phyloP scores from a whole-genome alignment of 1,140 invertebrate species.

The Archivesica marissinica region DNA sequence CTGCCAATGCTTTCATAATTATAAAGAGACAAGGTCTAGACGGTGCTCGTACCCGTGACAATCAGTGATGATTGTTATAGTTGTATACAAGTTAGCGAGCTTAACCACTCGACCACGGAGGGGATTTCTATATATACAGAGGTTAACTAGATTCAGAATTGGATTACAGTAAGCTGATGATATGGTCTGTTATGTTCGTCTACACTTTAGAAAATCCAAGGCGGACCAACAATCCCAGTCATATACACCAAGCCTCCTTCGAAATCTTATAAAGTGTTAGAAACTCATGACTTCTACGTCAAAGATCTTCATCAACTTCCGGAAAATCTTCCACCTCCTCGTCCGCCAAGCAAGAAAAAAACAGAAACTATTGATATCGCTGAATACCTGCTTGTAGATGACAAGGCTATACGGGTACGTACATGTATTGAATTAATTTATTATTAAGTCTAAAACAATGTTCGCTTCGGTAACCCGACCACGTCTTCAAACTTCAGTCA shows the following conservation, averaged over 20 bases:
- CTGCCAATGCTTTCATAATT: no score
- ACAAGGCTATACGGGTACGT: constrained; percentile 54
- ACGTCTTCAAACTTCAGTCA: no score
- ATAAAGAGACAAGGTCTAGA: no score
- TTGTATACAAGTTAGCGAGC: no score
- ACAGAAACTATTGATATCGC: constrained; percentile 45
- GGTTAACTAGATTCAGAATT: background rate
- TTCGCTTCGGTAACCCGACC: no score
- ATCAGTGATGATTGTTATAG: no score
- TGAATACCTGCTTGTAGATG: constrained; percentile 53
- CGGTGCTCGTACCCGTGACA: no score
- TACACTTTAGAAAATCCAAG: constrained; percentile 52
- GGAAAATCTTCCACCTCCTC: constrained; percentile 17
- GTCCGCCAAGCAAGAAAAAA: constrained; percentile 27
- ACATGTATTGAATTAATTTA: no score
- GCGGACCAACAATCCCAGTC: constrained; percentile 26
- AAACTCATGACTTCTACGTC: constrained; percentile 44
- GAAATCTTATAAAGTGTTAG: constrained; percentile 45
- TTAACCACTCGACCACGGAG: no score
- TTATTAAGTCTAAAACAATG: no score
- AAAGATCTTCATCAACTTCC: constrained; percentile 38
- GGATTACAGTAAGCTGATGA: background rate
- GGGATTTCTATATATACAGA: background rate
- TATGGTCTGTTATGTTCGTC: background rate
- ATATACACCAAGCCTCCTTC: constrained; percentile 46